Base-by-base conservation (phyloP, 1,140 invertebrate species). In the Episyrphus balteatus region DNA sequence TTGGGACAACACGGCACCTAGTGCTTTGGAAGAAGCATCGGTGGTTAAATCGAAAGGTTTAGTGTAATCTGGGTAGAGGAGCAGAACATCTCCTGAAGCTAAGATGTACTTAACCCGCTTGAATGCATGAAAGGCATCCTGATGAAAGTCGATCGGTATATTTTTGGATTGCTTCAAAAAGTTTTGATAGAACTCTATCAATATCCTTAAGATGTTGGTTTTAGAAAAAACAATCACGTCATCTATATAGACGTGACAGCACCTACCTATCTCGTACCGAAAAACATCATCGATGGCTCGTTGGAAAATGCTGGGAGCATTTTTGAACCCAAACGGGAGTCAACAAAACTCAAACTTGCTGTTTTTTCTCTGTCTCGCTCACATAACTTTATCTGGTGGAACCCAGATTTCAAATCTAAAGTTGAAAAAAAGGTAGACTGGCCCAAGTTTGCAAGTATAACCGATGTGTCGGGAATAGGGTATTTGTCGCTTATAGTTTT, bases 401-500 rank as follows among this genome's bases (percentile, higher is more conserved):
- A 78, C 7, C 74, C 75, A 30, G 54, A 61, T 5, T 51, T 53
- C 10, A 55, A 13, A 38, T 55, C 53, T 15, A 51, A 34, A 15
- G 51, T 57, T 21, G 48, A 48, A 42, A 50, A 50, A 46, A 39
- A 48, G 26, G n/a, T 37, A 18, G 47, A 21, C 10, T 51, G 48
- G 13, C 41, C 48, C 14, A 53, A 21, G n/a, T 53, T 50, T 12
- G 53, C 32, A 44, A 55, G 38, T 33, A 55, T 52, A 17, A 44
- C 49, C 14, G 31, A 32, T 12, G 76, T 73, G n/a, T 68, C 60
- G 3, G 73, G 76, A 12, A 80, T 54, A 5, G 75, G 75, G 56
- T 71, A 79, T 21, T 46, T n/a, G n/a, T n/a, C n/a, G n/a, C n/a
- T n/a, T n/a, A n/a, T n/a, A n/a, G n/a, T n/a, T n/a, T n/a, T n/a